Evolutionary conservation across 1,140 invertebrate genomes (phyloP), one percentile per base, ranked within the genome.

Genomic region (Drosophila repleta): DNA sequence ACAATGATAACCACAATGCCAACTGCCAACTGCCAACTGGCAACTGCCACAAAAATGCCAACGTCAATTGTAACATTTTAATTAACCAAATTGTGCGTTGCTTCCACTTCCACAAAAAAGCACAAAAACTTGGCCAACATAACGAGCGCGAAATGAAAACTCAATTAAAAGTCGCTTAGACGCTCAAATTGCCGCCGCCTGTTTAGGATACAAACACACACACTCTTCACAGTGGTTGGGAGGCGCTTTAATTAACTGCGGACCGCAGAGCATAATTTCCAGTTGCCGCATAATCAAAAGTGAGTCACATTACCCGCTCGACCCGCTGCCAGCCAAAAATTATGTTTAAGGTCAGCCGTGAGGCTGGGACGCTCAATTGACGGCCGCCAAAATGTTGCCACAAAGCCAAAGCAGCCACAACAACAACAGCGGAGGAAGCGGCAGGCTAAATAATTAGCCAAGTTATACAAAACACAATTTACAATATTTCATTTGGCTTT

Each of bases 151-250:
- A 76, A 79, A 79, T 74, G 84, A 70, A 74, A 88, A 88, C 83
- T 88, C 83, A 88, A 88, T 88, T 88, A 88, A 83, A 88, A 88
- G 76, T 79, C 83, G 84, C 84, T 83, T 88, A 83, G 64, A 58
- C 79, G 63, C 46, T 58, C 68, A 67, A 81, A 71, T 69, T 78
- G 68, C 53, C 49, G 62, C 66, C 48, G 46, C 63, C 53, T 52
- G 55, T 66, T 67, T 48, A 43, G 24, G 11, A 18, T 13, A 48
- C 46, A 43, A 6, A 43, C 15, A 43, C 15, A 43, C 39, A 43
- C 39, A 41, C 39, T 4, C 15, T 0, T 17, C 39, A 43, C 15
- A 17, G 0, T 17, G 0, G 3, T 46, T 53, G 62, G 15, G 26
- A 37, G 60, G 45, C 53, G 64, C 80, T 84, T 88, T 88, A 88